Base-by-base conservation (phyloP, 2,113 vertebrate species). In the Apodemus speciosus region DNA sequence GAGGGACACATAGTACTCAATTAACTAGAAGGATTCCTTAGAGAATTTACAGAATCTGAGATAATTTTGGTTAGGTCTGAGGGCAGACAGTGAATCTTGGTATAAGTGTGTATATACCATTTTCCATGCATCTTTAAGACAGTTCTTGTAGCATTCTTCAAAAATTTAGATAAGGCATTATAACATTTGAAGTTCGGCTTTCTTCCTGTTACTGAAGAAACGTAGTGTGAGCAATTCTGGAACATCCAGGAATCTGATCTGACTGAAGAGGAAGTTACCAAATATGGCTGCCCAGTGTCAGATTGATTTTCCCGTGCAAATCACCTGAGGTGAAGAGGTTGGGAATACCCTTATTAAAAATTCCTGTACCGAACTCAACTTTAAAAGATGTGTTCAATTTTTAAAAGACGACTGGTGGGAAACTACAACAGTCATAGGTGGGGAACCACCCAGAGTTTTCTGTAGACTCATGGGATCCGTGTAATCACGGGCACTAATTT, bases 381-480 rank as follows among this genome's bases (percentile, higher is more conserved):
- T 69, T 72, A 64, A 69, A 58, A 88, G n/a, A 92, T 49, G 43
- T 53, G 2, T 64, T 91, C 77, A 86, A 92, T 83, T 81, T 35
- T 94, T 83, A 94, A 64, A 91, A 91, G 73, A 64, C 85, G 8
- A 43, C 40, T 60, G 62, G 91, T 93, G 96, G 85, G 95, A 84
- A 88, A 91, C 80, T 62, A 79, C 46, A 77, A 49, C 8, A 93
- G 76, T 93, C 93, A 93, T 8, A 5, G 35, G 51, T 91, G 90
- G 93, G 96, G 89, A 97, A 96, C 83, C 89, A 95, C 95, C 56
- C 75, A 56, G 92, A 95, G 87, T 94, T 96, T 93, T 97, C 72
- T 84, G 38, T 13, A 91, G 89, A 92, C 91, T 94, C 93, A 95
- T 40, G 69, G 81, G 62, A 88, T 92, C 94, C 88, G 81, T 90